Evolutionary conservation across 2,113 vertebrate genomes (phyloP).

Genomic region (Centrocercus urophasianus): DNA sequence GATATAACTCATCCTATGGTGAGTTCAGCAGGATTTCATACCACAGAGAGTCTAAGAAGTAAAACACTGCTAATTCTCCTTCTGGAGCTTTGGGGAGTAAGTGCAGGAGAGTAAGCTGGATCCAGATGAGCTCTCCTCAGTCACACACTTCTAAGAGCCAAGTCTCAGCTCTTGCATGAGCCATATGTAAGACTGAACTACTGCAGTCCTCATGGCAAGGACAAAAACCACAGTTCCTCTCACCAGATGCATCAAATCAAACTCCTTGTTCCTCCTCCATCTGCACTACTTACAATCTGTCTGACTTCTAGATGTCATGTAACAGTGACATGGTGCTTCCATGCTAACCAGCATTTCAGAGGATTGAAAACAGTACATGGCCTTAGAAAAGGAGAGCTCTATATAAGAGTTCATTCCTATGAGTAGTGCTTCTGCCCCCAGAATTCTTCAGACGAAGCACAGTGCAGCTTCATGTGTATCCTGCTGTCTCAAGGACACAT

Average conservation of each 20-base stretch:
- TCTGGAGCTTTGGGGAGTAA: neutral
- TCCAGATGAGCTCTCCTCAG: neutral
- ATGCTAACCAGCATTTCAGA: neutral
- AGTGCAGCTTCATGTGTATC: neutral
- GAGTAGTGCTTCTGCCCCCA: neutral
- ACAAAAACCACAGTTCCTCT: neutral
- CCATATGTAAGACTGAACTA: neutral
- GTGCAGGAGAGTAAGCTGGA: neutral
- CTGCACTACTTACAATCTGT: neutral
- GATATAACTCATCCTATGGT: neutral
- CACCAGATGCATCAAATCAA: neutral
- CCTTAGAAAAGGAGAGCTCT: neutral
- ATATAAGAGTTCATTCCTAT: neutral
- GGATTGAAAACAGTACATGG: neutral
- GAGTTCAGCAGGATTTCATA: neutral
- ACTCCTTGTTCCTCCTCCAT: neutral
- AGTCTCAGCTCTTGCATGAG: neutral
- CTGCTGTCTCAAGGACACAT: neutral
- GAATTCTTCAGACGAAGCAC: neutral
- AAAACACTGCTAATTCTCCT: neutral
- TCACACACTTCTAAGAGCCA: rapidly evolving
- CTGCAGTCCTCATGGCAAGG: rapidly evolving
- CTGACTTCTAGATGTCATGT: neutral
- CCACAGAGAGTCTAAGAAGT: neutral
- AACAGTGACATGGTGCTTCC: neutral